phyloP scores from a whole-genome alignment of 2,113 vertebrate genomes.

The Phodopus roborovskii region DNA sequence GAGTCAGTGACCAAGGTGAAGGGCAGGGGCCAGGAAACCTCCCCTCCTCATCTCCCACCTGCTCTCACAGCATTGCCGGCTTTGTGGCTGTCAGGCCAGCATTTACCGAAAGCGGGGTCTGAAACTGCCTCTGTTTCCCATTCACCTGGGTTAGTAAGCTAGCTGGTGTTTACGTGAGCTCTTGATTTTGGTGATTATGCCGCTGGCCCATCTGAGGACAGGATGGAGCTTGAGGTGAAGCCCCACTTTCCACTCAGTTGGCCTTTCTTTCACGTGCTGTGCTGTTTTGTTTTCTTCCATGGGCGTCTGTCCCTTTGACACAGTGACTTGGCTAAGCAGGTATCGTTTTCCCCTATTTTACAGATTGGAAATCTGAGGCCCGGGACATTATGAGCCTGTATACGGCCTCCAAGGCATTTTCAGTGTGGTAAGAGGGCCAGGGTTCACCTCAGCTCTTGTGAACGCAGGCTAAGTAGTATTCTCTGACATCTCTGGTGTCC shows the following conservation, averaged over 20 bases:
- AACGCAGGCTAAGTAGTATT: neutral
- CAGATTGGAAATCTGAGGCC: neutral
- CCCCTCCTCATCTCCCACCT: slow-evolving; percentile 79
- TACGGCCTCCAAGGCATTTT: neutral
- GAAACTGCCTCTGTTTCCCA: slow-evolving; percentile 77
- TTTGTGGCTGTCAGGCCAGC: slow-evolving; percentile 62
- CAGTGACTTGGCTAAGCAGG: neutral
- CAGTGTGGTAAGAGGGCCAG: neutral
- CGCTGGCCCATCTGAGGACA: slow-evolving; percentile 1
- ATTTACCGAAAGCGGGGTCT: slow-evolving; percentile 76
- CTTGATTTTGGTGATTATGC: slow-evolving; percentile 42
- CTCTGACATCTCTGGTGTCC: neutral
- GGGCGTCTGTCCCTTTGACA: neutral
- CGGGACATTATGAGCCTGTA: neutral
- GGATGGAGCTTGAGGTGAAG: neutral
- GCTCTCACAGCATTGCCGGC: slow-evolving; percentile 71
- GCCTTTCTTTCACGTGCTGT: neutral
- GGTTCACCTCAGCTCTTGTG: neutral
- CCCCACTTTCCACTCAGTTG: slow-evolving; percentile 14
- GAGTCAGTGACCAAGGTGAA: slow-evolving; percentile 80
- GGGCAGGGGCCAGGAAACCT: slow-evolving; percentile 79
- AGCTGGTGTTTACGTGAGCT: slow-evolving; percentile 52
- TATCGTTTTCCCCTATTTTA: neutral
- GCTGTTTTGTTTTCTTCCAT: neutral
- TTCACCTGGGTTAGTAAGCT: slow-evolving; percentile 72